Evolutionary conservation across 2,888 invertebrate genomes (phyloP), one percentile per base, ranked within the genome.

Genomic region (Calliopum simillimum): DNA sequence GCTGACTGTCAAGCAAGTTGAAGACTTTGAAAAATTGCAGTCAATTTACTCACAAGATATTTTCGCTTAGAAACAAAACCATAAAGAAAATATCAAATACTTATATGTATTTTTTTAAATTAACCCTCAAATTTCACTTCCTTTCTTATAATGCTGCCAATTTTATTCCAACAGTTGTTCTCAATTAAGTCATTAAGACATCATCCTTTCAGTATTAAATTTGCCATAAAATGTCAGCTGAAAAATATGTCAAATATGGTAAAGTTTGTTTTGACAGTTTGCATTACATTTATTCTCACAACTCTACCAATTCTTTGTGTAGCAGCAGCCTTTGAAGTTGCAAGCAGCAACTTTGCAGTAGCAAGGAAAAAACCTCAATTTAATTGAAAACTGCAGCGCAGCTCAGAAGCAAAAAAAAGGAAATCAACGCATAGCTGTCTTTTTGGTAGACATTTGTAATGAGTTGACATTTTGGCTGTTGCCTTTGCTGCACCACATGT

Each of bases 381-480:
- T 53, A 53, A 53, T 53, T 53, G 53, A 53, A 8, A 53, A 53
- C 19, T 53, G 53, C 51, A 11, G 23, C 41, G n/a, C 49, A 33
- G 44, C 43, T 44, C 44, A 8, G 14, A 65, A 49, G 49, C n/a
- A 33, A 33, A n/a, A 44, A 23, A 13, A 23, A 21, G 25, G 56
- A 14, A 5, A 33, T 5, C 23, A 23, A 19, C 51, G 21, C 8
- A 16, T 23, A 53, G 44, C 65, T 53, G 53, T 65, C 65, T 55
- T 23, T 14, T 53, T 43, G 65, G 55, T 55, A 65, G 65, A 53
- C 65, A 55, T 47, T 55, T 63, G 53, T 55, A 65, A 65, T 65
- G 65, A 55, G 49, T 55, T 65, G 65, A 44, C 53, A 43, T 65
- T 65, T 44, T 44, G 43, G 53, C 55, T 43, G 43, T 23, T 55